Evolutionary conservation across 1,140 invertebrate species (phyloP).

Genomic region (Drosophila tsacasi): DNA sequence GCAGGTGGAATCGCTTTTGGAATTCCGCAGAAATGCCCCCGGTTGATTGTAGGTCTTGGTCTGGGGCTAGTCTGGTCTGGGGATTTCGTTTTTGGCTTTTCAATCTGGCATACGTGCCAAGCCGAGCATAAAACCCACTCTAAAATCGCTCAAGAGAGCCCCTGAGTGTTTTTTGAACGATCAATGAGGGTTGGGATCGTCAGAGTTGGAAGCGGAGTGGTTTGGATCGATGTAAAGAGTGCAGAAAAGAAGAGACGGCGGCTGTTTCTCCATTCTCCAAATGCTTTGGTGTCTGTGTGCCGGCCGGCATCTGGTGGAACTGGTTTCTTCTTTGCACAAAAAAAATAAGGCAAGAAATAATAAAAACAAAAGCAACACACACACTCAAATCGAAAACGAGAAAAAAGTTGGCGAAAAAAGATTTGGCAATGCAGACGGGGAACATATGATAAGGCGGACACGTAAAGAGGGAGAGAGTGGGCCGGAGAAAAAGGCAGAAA

Average conservation of each 20-base stretch:
- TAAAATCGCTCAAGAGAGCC: slow-evolving; percentile 15
- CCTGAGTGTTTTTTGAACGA: slow-evolving; percentile 2
- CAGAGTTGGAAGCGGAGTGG: slow-evolving; percentile 1
- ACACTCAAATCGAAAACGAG: slow-evolving; percentile 33
- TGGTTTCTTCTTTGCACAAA: slow-evolving; percentile 66
- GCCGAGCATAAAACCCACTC: slow-evolving; percentile 28
- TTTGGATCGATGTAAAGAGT: slow-evolving; percentile 10
- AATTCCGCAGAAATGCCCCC: slow-evolving; percentile 45
- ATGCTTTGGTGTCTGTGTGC: slow-evolving; percentile 39
- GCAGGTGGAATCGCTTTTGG: slow-evolving; percentile 45
- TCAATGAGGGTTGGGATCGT: slow-evolving; percentile 19
- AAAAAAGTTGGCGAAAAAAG: slow-evolving; percentile 40
- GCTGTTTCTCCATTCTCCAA: slow-evolving; percentile 19
- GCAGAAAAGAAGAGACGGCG: slow-evolving; percentile 46
- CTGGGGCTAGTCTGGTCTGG: slow-evolving; percentile 42
- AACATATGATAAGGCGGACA: slow-evolving; percentile 70
- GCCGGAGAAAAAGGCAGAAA: slow-evolving; percentile 4
- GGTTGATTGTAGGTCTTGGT: slow-evolving; percentile 25
- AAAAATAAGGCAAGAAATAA: slow-evolving; percentile 28
- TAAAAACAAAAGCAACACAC: slow-evolving; percentile 23
- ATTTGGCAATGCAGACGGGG: slow-evolving; percentile 67
- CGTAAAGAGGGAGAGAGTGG: slow-evolving; percentile 31
- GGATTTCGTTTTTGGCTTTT: slow-evolving; percentile 14
- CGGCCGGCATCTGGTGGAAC: slow-evolving; percentile 82
- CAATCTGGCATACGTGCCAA: slow-evolving; percentile 41